A percentile compares a stretch with the other conserved stretches of the same genome.
Conservation (phyloP, 2,888 invertebrate species). For the Andrena trimmerana region DNA sequence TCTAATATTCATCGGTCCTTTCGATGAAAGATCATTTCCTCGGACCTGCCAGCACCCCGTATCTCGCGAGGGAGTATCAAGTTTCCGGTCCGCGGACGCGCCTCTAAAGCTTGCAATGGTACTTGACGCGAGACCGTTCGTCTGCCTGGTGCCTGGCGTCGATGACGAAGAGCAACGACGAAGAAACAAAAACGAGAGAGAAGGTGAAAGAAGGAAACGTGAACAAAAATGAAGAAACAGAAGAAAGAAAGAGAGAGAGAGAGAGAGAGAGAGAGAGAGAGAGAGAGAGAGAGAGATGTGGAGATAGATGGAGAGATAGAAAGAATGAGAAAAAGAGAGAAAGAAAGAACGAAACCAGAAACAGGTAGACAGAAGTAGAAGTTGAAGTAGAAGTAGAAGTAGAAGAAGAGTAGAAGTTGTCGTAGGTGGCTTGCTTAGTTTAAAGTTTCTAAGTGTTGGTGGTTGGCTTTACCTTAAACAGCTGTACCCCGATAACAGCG, state of each 20-base stretch:
- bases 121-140: conserved; percentile 30
- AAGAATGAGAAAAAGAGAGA: conserved; percentile 1
- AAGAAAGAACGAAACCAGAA: conserved; percentile 13
- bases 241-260: neutral
- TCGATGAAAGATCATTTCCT: conserved; percentile 8
- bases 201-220: conserved; percentile 39
- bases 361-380: conserved; percentile 3
- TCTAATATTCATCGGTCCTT: neutral
- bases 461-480: conserved; percentile 95
- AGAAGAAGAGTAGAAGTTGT: conserved; percentile 43
- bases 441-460: conserved; percentile 70
- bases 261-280: neutral
- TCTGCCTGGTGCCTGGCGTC: conserved; percentile 41
- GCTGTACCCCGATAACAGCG: conserved; percentile 99
- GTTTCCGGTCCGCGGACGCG: conserved; percentile 22
- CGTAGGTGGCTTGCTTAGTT: conserved; percentile 54
- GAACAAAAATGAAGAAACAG: conserved; percentile 15
- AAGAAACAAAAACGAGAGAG: conserved; percentile 23
- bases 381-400: neutral
- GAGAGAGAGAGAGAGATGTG: conserved; percentile 16
- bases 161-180: conserved; percentile 29
- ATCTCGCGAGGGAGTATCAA: conserved; percentile 50
- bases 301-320: neutral
- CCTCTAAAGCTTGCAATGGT: conserved; percentile 33
- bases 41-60: conserved; percentile 29